Percentiles rank a stretch among this genome's conserved stretches.
Conservation (phyloP, 2,113 vertebrate species). For the Notothenia rossii region DNA sequence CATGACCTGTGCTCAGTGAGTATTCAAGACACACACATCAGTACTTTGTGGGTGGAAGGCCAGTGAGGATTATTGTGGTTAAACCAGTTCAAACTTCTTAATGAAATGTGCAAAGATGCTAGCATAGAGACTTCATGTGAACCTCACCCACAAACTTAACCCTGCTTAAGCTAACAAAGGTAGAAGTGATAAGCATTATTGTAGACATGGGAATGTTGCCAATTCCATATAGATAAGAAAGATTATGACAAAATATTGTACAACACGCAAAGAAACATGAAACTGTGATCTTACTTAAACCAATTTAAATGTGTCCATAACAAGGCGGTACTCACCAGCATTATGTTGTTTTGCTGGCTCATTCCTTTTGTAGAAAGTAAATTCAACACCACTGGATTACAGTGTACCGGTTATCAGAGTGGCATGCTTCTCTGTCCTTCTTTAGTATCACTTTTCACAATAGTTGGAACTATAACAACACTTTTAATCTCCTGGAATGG, state of each 20-base stretch:
- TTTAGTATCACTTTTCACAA: background rate
- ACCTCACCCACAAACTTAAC: background rate
- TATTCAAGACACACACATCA: constrained; percentile 8
- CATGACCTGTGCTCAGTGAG: constrained; percentile 85
- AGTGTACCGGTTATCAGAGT: background rate
- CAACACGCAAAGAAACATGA: background rate
- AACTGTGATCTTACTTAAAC: background rate
- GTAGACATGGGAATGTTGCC: background rate
- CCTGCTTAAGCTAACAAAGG: background rate
- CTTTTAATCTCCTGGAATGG: background rate
- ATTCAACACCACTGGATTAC: too few species aligned
- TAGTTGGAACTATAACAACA: background rate
- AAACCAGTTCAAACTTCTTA: background rate
- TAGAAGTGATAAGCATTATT: background rate
- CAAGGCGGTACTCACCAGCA: background rate
- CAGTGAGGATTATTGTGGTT: background rate
- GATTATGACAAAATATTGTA: background rate
- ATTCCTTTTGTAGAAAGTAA: background rate
- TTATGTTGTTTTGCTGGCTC: background rate
- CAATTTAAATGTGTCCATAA: background rate
- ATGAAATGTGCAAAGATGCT: background rate
- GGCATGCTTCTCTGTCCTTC: background rate
- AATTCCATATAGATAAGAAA: background rate
- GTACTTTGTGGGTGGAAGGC: background rate
- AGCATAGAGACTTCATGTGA: background rate